Percentiles rank a stretch among this genome's conserved stretches.
phyloP scores from a whole-genome alignment of 2,888 invertebrate genomes.

The Amaurobius ferox region DNA sequence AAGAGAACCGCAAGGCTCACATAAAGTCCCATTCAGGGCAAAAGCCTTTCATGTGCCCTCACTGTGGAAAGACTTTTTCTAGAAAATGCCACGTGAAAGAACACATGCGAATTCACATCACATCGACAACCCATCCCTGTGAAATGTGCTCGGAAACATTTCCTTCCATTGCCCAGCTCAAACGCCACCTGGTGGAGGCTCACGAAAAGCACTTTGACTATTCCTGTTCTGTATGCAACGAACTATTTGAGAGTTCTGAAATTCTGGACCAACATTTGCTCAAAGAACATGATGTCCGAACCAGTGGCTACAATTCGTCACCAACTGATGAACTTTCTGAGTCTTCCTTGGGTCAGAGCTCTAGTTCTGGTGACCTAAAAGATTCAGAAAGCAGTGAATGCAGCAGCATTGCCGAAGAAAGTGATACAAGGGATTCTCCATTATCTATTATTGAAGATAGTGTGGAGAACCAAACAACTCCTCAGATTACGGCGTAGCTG shows the following conservation, averaged over 20 bases:
- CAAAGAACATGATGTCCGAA: constrained; percentile 83
- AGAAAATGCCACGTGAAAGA: constrained; percentile 89
- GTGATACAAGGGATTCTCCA: constrained; percentile 67
- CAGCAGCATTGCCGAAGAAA: constrained; percentile 69
- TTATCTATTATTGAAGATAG: constrained; percentile 44
- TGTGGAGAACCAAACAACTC: constrained; percentile 17
- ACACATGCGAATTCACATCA: constrained; percentile 89
- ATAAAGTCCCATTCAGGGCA: constrained; percentile 77
- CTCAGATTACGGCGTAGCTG: constrained; percentile 1
- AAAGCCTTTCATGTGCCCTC: constrained; percentile 80
- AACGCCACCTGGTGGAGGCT: constrained; percentile 88
- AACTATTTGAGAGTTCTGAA: constrained; percentile 90
- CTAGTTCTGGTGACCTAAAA: constrained; percentile 70
- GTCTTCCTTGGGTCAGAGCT: constrained; percentile 61
- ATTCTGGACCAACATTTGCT: constrained; percentile 90
- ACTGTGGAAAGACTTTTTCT: constrained; percentile 89
- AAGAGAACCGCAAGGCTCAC: constrained; percentile 78
- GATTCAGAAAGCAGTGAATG: constrained; percentile 73
- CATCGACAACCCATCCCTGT: constrained; percentile 88
- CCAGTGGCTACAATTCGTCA: constrained; percentile 29
- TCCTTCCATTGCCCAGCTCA: constrained; percentile 88
- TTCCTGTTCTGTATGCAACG: constrained; percentile 89
- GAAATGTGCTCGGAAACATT: constrained; percentile 88
- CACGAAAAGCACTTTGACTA: constrained; percentile 89
- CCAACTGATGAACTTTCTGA: constrained; percentile 38